Evolutionary conservation across 1,140 invertebrate genomes (phyloP).

Genomic region (Aplysia californica): DNA sequence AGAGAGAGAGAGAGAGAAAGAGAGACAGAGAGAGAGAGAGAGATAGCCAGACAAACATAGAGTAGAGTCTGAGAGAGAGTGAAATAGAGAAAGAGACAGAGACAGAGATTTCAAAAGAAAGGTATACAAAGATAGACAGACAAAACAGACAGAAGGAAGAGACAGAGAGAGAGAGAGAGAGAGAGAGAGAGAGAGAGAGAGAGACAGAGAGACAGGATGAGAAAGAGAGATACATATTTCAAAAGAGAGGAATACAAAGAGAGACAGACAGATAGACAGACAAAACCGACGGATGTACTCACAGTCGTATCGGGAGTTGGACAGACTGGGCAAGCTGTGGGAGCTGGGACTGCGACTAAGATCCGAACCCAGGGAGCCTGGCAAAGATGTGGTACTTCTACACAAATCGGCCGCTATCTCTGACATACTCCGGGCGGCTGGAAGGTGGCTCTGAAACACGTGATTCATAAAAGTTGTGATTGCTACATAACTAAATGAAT

Average conservation of each 20-base stretch:
- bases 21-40: constrained; percentile 10
- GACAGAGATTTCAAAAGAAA: neutral
- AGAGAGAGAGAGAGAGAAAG: constrained; percentile 13
- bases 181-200: neutral
- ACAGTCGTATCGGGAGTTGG: constrained; percentile 60
- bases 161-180: neutral
- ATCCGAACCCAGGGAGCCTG: constrained; percentile 58
- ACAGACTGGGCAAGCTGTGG: constrained; percentile 60
- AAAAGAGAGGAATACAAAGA: too few species aligned
- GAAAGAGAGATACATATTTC: neutral
- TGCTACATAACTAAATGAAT: neutral
- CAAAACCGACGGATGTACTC: constrained; percentile 36
- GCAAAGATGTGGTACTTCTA: constrained; percentile 58
- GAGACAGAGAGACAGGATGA: neutral
- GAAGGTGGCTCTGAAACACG: constrained; percentile 50
- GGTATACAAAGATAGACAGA: neutral
- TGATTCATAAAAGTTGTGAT: neutral
- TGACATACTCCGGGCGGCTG: constrained; percentile 59
- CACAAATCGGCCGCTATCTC: constrained; percentile 66
- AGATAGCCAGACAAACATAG: neutral
- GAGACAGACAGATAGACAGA: neutral
- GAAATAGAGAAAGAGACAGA: neutral
- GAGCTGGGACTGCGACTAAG: constrained; percentile 65
- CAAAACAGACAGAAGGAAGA: neutral
- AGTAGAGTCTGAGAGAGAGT: constrained; percentile 1